Evolutionary conservation across 2,797 vertebrate species (phyloP), one percentile per base, ranked within the genome.

Genomic region (Ispidina lecontei): DNA sequence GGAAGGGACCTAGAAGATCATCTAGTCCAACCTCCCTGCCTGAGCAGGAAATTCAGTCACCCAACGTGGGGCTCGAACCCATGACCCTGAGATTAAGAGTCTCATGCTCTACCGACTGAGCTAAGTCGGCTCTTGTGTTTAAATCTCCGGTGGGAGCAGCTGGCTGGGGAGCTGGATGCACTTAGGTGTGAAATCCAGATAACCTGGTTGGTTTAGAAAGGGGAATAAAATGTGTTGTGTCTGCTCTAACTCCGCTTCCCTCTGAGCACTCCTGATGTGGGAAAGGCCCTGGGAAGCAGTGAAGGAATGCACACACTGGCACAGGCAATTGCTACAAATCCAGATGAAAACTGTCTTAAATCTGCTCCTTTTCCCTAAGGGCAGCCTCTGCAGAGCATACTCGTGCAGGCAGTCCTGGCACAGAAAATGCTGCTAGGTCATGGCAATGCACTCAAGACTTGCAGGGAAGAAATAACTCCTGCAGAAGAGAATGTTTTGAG

Each of bases 111-210:
- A n/a, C n/a, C n/a, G n/a, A n/a, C n/a, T n/a, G n/a, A n/a, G n/a
- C n/a, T n/a, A n/a, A n/a, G n/a, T n/a, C n/a, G n/a, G n/a, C n/a
- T n/a, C n/a, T n/a, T n/a, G n/a, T 3, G 1, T 31, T 33, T 26
- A 22, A 28, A 7, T 37, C 26, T 2, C 0, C 1, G 41, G 35
- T 55, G 52, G 10, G 58, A 52, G 23, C 6, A 9, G 29, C 5
- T 23, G 59, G 31, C 35, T 0, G 0, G 9, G 43, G 54, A 56
- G 54, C 26, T 22, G n/a, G 29, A 14, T 37, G 22, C 56, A 64
- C 23, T n/a, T 21, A 10, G 7, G 20, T 54, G 21, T n/a, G 44
- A 44, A 19, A 16, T n/a, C 19, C 1, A 2, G 28, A 7, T 41
- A 14, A 31, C 9, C 59, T 17, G 21, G 5, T 26, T 51, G 44